Evolutionary conservation across 2,113 vertebrate species (phyloP).

Genomic region (Larimichthys crocea): DNA sequence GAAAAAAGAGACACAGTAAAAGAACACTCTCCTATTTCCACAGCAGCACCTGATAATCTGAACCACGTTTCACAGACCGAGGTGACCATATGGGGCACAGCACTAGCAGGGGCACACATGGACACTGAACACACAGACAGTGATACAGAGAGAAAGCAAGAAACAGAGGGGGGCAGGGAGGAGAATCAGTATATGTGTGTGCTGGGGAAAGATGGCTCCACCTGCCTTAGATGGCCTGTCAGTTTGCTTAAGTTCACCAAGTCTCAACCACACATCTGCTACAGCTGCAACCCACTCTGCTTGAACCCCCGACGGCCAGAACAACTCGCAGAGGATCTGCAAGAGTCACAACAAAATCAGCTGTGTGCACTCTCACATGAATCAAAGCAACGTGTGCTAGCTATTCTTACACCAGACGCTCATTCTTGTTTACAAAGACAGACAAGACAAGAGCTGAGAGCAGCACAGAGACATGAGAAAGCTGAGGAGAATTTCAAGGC

Average conservation of each 20-base stretch:
- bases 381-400: slow-evolving; percentile 34
- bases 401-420: slow-evolving; percentile 53
- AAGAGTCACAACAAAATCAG: slow-evolving; percentile 38
- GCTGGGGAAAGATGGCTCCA: slow-evolving; percentile 89
- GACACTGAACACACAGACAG: slow-evolving; percentile 31
- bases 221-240: slow-evolving; percentile 90
- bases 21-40: slow-evolving; percentile 52
- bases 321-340: slow-evolving; percentile 36
- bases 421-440: slow-evolving; percentile 61
- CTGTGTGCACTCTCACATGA: slow-evolving; percentile 37
- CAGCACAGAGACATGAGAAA: slow-evolving; percentile 52
- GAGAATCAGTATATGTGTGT: slow-evolving; percentile 85
- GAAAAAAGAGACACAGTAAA: slow-evolving; percentile 52
- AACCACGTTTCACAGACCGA: slow-evolving; percentile 40
- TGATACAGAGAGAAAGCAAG: slow-evolving; percentile 39
- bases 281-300: slow-evolving; percentile 92
- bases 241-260: slow-evolving; percentile 92
- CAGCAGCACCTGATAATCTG: slow-evolving; percentile 44
- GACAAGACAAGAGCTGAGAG: slow-evolving; percentile 41
- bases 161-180: slow-evolving; percentile 26
- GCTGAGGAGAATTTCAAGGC: slow-evolving; percentile 38
- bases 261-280: slow-evolving; percentile 92
- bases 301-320: slow-evolving; percentile 78
- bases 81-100: slow-evolving; percentile 36
- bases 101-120: slow-evolving; percentile 9